Evolutionary conservation across 64 coral and sea anemone species (phyloP).

Genomic region (Montipora sp.): DNA sequence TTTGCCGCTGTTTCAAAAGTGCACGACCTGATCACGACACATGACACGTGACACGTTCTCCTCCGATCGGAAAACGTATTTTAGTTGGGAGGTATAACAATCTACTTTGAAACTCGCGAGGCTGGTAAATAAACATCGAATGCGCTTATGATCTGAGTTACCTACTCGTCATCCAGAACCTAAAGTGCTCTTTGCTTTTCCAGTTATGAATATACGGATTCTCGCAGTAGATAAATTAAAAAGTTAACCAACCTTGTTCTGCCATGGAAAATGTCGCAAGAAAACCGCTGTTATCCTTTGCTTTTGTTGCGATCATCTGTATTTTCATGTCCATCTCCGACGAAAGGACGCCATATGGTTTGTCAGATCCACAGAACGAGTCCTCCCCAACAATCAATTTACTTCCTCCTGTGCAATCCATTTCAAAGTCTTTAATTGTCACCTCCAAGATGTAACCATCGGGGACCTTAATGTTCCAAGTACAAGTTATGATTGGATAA

Average conservation of each 20-base stretch:
- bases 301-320: not conserved
- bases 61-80: too few relatives aligned
- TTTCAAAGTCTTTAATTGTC: slow-evolving; percentile 19
- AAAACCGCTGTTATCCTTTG: slow-evolving; percentile 33
- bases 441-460: slow-evolving; percentile 34
- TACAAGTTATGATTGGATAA: slow-evolving; percentile 39
- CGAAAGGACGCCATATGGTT: slow-evolving; percentile 20
- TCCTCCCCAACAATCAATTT: not conserved
- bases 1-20: too few relatives aligned
- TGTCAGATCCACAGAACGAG: not conserved
- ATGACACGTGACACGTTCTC: too few relatives aligned
- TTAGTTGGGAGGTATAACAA: too few relatives aligned
- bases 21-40: too few relatives aligned
- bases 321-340: slow-evolving; percentile 21
- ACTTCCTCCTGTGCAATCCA: not conserved
- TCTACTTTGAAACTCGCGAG: too few relatives aligned
- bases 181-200: too few relatives aligned
- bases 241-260: not conserved
- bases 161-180: too few relatives aligned
- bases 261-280: slow-evolving; percentile 4
- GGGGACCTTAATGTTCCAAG: slow-evolving; percentile 22
- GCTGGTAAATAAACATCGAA: too few relatives aligned
- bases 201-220: too few relatives aligned
- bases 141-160: too few relatives aligned
- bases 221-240: not conserved